Percentiles rank a stretch among this genome's conserved stretches.
Conservation (phyloP, 2,888 invertebrate genomes). For the Drosophila lutescens region DNA sequence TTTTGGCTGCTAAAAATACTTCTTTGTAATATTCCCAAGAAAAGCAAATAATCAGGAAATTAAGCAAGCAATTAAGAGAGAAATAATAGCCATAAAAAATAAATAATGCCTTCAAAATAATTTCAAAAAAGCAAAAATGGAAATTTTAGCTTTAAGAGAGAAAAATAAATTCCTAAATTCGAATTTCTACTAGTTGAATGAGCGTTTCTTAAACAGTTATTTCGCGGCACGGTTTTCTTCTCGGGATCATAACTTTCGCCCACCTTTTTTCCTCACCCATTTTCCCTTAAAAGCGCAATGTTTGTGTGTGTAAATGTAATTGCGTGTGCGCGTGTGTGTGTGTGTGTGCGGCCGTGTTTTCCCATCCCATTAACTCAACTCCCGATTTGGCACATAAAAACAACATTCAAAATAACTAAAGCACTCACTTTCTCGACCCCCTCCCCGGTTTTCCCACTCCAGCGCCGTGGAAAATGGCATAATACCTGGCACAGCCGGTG, state of each 20-base stretch:
- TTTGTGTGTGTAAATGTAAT: slow-evolving; percentile 25
- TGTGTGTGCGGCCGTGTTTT: slow-evolving; percentile 17
- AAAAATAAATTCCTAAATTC: neutral
- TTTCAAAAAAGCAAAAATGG: neutral
- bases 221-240: slow-evolving; percentile 18
- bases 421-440: slow-evolving; percentile 29
- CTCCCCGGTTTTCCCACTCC: neutral
- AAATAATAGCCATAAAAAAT: neutral
- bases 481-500: slow-evolving; percentile 17
- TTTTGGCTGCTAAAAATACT: slow-evolving; percentile 64
- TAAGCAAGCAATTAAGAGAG: neutral
- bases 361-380: slow-evolving; percentile 45
- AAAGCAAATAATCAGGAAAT: neutral
- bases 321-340: slow-evolving; percentile 1
- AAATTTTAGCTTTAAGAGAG: neutral
- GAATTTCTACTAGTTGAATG: slow-evolving; percentile 5
- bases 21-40: slow-evolving; percentile 54
- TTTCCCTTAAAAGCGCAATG: slow-evolving; percentile 32
- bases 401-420: slow-evolving; percentile 47
- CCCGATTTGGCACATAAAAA: slow-evolving; percentile 42
- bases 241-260: slow-evolving; percentile 15
- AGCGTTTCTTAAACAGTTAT: slow-evolving; percentile 11
- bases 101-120: neutral
- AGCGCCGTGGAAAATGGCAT: slow-evolving; percentile 16
- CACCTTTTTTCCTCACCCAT: neutral